A percentile compares a stretch with the other conserved stretches of the same genome.
These are phyloP conservation scores for Enteromius afrohamiltoni DNA, from an alignment of 2,797 vertebrate genomes.

Conservation along the genomic window DNA sequence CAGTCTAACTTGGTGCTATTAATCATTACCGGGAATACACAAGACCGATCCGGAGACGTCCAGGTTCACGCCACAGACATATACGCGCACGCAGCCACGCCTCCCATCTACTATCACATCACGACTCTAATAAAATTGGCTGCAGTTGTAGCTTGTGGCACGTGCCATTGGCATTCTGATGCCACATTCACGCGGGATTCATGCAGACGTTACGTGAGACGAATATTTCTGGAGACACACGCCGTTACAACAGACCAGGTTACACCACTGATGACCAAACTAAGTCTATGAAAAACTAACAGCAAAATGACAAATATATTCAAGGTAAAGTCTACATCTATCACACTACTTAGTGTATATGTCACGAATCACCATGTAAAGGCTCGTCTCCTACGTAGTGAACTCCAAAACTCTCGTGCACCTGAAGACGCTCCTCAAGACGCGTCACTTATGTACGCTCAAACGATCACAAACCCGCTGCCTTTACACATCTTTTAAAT, in stretches of 20 bases:
- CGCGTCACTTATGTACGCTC: conserved; percentile 33
- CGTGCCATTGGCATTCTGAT: conserved; percentile 46
- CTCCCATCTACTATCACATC: conserved; percentile 48
- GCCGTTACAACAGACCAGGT: neutral
- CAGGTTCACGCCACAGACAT: conserved; percentile 33
- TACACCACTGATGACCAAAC: neutral
- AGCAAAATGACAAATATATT: neutral
- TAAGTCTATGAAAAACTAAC: neutral
- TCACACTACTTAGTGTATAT: neutral
- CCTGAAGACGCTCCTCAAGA: conserved; percentile 35
- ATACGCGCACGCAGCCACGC: conserved; percentile 45
- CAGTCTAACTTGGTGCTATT: conserved; percentile 29
- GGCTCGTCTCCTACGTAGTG: neutral
- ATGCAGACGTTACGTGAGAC: conserved; percentile 45
- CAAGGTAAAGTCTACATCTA: neutral
- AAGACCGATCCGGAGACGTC: conserved; percentile 31
- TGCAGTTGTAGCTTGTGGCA: conserved; percentile 42
- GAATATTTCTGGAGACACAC: conserved; percentile 28
- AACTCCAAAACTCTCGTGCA: conserved; percentile 34
- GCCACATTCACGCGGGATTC: conserved; percentile 23
- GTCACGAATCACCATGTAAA: neutral
- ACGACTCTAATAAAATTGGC: conserved; percentile 44
- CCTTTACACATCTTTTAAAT: conserved; percentile 3
- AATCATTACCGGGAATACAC: conserved; percentile 7
- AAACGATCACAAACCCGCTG: conserved; percentile 17